phyloP scores from a whole-genome alignment of 2,113 vertebrate species.

The Entosphenus tridentatus region DNA sequence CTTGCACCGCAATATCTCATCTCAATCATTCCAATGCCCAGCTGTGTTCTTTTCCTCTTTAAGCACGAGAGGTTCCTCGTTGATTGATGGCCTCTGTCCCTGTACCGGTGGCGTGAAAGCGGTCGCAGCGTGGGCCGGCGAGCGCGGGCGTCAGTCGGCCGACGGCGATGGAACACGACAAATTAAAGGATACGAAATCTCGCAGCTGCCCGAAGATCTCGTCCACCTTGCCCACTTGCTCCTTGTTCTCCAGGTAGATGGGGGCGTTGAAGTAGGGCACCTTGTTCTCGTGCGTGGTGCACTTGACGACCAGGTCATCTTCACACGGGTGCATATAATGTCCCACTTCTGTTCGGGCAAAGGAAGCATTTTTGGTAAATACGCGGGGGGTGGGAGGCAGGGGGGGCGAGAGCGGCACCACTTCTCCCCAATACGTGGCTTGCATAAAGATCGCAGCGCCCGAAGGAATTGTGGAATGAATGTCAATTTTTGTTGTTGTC shows the following conservation, averaged over 20 bases:
- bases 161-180: too few relatives aligned
- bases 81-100: not conserved
- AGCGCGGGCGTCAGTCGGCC: not conserved
- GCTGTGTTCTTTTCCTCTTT: not conserved
- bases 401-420: too few relatives aligned
- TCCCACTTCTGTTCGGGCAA: constrained; percentile 33
- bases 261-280: constrained; percentile 96
- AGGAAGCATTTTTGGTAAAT: not conserved
- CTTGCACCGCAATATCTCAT: too few relatives aligned
- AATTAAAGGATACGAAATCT: constrained; percentile 81
- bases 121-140: not conserved
- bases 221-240: constrained; percentile 92
- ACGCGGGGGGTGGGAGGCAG: not conserved
- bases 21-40: too few relatives aligned
- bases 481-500: too few relatives aligned
- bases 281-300: constrained; percentile 69
- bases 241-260: constrained; percentile 88
- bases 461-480: too few relatives aligned
- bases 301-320: constrained; percentile 82
- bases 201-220: constrained; percentile 91
- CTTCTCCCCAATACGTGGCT: too few relatives aligned
- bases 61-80: not conserved
- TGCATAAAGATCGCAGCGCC: too few relatives aligned
- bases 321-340: constrained; percentile 91
- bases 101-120: not conserved